These are phyloP conservation scores for Staurois parvus DNA, from an alignment of 2,797 vertebrate species.

Conservation along the genomic window DNA sequence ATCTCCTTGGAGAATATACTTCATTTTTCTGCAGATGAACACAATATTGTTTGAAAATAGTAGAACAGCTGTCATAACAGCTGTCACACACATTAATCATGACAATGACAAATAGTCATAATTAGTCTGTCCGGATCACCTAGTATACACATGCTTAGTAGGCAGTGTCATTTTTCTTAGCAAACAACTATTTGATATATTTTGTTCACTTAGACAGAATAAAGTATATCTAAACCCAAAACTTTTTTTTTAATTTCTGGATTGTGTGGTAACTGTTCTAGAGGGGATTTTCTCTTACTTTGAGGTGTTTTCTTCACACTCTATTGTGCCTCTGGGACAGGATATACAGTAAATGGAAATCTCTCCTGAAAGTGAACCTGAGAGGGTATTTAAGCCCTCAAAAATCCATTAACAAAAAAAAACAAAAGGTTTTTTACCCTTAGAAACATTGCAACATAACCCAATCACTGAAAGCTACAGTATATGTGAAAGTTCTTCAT, in stretches of 20 bases:
- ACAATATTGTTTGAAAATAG: slow-evolving; percentile 81
- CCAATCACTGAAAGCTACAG: too few relatives aligned
- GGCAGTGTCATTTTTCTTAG: slow-evolving; percentile 66
- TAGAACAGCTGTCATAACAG: slow-evolving; percentile 84
- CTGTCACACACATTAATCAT: slow-evolving; percentile 83
- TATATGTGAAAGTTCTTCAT: too few relatives aligned
- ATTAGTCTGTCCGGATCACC: slow-evolving; percentile 82
- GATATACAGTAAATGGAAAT: too few relatives aligned
- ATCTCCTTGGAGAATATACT: slow-evolving; percentile 72
- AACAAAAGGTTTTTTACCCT: too few relatives aligned
- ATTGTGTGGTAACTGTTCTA: background rate
- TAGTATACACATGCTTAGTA: slow-evolving; percentile 74
- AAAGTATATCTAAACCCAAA: slow-evolving; percentile 30
- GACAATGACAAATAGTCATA: slow-evolving; percentile 84
- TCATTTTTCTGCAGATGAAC: slow-evolving; percentile 83
- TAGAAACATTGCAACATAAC: too few relatives aligned
- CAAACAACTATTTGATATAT: slow-evolving; percentile 68
- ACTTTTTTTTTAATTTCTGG: background rate
- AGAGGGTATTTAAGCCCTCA: too few relatives aligned
- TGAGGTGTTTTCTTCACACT: background rate
- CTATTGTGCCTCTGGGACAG: background rate
- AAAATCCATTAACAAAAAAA: too few relatives aligned
- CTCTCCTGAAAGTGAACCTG: too few relatives aligned
- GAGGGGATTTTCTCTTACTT: background rate
- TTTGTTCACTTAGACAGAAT: slow-evolving; percentile 79